Evolutionary conservation across 1,140 invertebrate genomes (phyloP), one percentile per base, ranked within the genome.

Genomic region (Steinernema khuongi): DNA sequence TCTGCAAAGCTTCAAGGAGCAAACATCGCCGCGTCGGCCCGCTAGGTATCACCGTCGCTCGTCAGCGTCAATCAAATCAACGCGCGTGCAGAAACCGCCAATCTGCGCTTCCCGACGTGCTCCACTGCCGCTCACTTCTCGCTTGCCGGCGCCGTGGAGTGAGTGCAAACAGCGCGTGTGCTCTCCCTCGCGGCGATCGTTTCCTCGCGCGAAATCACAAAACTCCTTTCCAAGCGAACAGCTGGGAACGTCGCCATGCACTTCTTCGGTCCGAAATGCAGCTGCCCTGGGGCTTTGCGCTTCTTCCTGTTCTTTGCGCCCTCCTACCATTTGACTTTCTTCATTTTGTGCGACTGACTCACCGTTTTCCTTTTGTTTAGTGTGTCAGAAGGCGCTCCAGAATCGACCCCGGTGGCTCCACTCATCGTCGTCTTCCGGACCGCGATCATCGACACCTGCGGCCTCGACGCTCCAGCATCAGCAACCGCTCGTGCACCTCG

Each of bases 311-410:
- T 41, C 36, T 41, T 41, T 41, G 36, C 36, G 7, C n/a, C n/a
- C 36, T 41, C 36, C 36, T 11, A 41, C 36, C 7, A 41, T 41
- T 41, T 41, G 7, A 41, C 36, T 41, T 41, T 41, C n/a, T 41
- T 41, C n/a, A 7, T 7, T 41, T 7, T 41, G n/a, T 41, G 7
- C 36, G 7, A 41, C 36, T 41, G 50, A 7, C 19, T 7, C 7
- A 60, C 26, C 11, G 26, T 60, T 22, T 60, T 22, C 19, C 11
- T 60, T 60, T 22, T 60, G 7, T 60, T 60, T 60, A 60, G 50
- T 60, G 50, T 60, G 50, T 60, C 50, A 60, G 50, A 60, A 60
- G 22, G 50, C 50, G 50, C 50, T 60, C 4, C 50, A 60, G 26
- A 60, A 60, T 60, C 50, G 50, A n/a, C 50, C 50, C 14, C 50